Conservation (phyloP, 2,113 vertebrate species). For the Hucho hucho region DNA sequence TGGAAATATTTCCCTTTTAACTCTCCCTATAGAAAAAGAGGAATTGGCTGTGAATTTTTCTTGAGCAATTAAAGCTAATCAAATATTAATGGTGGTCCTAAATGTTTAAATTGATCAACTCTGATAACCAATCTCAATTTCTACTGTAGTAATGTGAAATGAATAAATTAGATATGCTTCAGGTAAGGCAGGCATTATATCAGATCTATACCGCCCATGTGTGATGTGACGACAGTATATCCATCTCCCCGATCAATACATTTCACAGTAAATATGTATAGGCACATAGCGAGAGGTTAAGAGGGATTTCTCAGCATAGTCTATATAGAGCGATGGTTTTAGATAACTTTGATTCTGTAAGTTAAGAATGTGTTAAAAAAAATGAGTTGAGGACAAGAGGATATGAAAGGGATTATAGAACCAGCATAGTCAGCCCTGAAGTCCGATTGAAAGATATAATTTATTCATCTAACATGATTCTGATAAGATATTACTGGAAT, state of each 20-base stretch:
- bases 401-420: not conserved
- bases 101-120: constrained; percentile 2
- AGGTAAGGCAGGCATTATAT: not conserved
- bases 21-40: not conserved
- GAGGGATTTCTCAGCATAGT: not conserved
- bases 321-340: not conserved
- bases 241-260: not conserved
- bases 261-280: too few species aligned
- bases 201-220: not conserved
- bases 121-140: constrained; percentile 5
- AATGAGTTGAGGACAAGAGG: not conserved
- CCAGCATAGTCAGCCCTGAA: not conserved
- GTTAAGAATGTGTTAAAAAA: not conserved
- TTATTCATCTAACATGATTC: not conserved
- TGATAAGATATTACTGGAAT: not conserved
- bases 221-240: not conserved
- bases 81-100: constrained; percentile 1
- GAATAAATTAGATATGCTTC: not conserved
- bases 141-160: not conserved
- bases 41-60: not conserved
- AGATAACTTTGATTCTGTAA: not conserved
- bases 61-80: constrained; percentile 6
- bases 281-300: not conserved
- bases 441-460: not conserved
- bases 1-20: not conserved